Evolutionary conservation across 2,113 vertebrate species (phyloP).

Genomic region (Collichthys lucidus): DNA sequence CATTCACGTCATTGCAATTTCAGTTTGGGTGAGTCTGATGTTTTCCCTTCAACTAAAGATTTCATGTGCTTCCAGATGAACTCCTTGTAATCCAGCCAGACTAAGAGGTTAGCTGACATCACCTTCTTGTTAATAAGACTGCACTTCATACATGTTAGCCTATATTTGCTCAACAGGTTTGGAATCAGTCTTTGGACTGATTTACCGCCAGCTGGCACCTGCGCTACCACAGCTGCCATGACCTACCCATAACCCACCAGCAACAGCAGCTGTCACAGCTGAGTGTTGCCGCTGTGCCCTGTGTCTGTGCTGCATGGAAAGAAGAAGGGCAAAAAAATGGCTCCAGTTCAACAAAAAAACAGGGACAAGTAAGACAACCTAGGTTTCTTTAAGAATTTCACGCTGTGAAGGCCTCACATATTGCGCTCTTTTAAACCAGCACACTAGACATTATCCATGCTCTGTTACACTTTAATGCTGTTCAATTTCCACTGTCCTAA

Average conservation of each 20-base stretch:
- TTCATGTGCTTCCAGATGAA: constrained; percentile 18
- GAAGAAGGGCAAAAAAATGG: constrained; percentile 22
- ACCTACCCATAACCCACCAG: constrained; percentile 67
- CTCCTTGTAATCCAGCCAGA: neutral
- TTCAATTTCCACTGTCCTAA: constrained; percentile 66
- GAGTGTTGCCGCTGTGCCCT: constrained; percentile 48
- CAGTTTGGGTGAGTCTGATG: constrained; percentile 9
- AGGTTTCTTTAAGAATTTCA: constrained; percentile 41
- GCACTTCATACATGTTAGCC: constrained; percentile 6
- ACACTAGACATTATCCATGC: constrained; percentile 63
- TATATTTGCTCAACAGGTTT: constrained; percentile 31
- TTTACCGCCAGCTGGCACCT: constrained; percentile 68
- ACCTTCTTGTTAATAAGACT: neutral
- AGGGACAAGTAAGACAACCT: neutral
- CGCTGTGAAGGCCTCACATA: constrained; percentile 43
- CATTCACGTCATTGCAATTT: constrained; percentile 11
- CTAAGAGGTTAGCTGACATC: neutral
- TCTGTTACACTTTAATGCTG: constrained; percentile 68
- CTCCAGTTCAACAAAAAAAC: constrained; percentile 15
- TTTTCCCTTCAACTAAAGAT: constrained; percentile 31
- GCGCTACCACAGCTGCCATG: constrained; percentile 59
- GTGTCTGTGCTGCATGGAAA: constrained; percentile 1
- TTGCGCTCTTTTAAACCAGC: constrained; percentile 53
- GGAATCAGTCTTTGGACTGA: constrained; percentile 33
- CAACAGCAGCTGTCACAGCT: constrained; percentile 68